A percentile compares a stretch with the other conserved stretches of the same genome.
Evolutionary conservation across 2,888 invertebrate genomes (phyloP).

Genomic region (Drosophila dives): DNA sequence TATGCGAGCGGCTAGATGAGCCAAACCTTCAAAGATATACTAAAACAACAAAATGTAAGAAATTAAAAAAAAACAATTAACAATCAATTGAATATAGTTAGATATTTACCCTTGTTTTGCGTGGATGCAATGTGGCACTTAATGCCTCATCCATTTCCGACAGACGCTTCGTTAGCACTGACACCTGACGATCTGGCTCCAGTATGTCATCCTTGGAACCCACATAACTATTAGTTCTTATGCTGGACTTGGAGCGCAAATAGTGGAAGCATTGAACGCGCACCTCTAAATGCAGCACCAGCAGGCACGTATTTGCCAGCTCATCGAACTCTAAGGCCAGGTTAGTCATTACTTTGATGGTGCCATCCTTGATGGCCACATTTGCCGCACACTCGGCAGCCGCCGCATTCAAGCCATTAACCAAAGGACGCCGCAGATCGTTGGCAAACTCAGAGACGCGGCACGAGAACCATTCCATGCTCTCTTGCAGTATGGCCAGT

Average conservation of each 20-base stretch:
- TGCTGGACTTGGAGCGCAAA: conserved; percentile 87
- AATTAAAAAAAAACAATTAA: background rate
- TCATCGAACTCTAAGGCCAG: conserved; percentile 94
- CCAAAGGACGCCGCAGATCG: conserved; percentile 86
- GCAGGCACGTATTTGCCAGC: conserved; percentile 94
- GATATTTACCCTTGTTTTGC: conserved; percentile 89
- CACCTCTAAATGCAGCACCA: conserved; percentile 96
- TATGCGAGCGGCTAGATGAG: conserved; percentile 91
- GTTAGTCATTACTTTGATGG: conserved; percentile 88
- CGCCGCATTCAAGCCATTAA: conserved; percentile 80
- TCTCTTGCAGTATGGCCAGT: conserved; percentile 95
- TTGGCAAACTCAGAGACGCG: conserved; percentile 88
- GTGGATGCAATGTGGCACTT: conserved; percentile 90
- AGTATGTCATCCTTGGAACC: conserved; percentile 89
- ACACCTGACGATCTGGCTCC: conserved; percentile 91
- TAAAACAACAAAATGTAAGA: conserved; percentile 75
- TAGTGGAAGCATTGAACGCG: conserved; percentile 98
- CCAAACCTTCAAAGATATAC: conserved; percentile 96
- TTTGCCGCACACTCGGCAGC: conserved; percentile 79
- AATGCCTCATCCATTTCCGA: conserved; percentile 92
- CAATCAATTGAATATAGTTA: too few species aligned
- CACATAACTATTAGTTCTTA: conserved; percentile 81
- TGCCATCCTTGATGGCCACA: conserved; percentile 86
- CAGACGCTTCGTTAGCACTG: conserved; percentile 91
- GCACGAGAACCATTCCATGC: conserved; percentile 94